A percentile compares a stretch with the other conserved stretches of the same genome.
These are phyloP conservation scores for Gryllus longicercus DNA, from an alignment of 2,888 invertebrate species.

Conservation along the genomic window DNA sequence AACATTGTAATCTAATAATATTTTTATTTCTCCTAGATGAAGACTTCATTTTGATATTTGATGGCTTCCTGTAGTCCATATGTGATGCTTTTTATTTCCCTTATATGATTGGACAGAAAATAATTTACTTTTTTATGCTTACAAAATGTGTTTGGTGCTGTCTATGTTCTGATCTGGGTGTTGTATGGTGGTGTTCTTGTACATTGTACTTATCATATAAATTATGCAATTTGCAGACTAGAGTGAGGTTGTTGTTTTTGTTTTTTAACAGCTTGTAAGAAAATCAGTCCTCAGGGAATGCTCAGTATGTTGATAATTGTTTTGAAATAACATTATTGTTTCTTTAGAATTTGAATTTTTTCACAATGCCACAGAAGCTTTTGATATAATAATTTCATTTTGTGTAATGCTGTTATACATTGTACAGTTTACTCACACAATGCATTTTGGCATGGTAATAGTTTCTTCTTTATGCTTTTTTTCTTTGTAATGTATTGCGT, in stretches of 20 bases:
- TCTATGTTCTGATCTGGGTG: slow-evolving; percentile 26
- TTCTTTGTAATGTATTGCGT: slow-evolving; percentile 19
- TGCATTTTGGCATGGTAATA: background rate
- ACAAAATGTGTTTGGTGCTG: slow-evolving; percentile 28
- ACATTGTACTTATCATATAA: background rate
- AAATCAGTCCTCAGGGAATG: too few relatives aligned
- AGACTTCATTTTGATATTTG: slow-evolving; percentile 26
- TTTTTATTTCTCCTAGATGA: background rate
- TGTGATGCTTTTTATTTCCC: slow-evolving; percentile 33
- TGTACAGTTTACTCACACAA: background rate
- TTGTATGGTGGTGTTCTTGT: slow-evolving; percentile 31
- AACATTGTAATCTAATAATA: background rate
- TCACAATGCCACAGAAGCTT: background rate
- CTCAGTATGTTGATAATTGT: too few relatives aligned
- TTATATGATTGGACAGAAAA: slow-evolving; percentile 31
- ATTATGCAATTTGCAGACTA: too few relatives aligned
- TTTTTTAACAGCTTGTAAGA: too few relatives aligned
- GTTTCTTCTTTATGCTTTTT: slow-evolving; percentile 12
- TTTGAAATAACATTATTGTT: background rate
- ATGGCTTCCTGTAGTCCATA: slow-evolving; percentile 37
- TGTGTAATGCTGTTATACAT: background rate
- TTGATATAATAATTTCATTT: background rate
- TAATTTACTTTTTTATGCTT: slow-evolving; percentile 29
- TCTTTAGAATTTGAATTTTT: slow-evolving; percentile 21
- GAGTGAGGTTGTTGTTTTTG: too few relatives aligned